These are phyloP conservation scores for Hydrophis major DNA, from an alignment of 2,797 vertebrate species.

Conservation along the genomic window DNA sequence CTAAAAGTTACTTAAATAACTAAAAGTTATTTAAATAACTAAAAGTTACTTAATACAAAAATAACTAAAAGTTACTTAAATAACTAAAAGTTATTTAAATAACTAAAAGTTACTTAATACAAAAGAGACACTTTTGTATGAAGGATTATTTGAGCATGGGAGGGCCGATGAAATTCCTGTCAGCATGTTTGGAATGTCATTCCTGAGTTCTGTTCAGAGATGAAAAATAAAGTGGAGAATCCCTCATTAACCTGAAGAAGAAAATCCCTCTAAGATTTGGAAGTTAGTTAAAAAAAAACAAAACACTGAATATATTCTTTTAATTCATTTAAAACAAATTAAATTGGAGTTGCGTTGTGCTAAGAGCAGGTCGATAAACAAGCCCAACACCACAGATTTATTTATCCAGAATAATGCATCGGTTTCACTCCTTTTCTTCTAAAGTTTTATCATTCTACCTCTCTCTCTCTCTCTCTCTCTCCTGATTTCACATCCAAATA, in stretches of 20 bases:
- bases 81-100: too few species aligned
- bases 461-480: background rate
- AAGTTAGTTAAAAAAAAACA: background rate
- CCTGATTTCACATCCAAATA: background rate
- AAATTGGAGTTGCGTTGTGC: background rate
- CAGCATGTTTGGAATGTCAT: background rate
- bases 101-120: background rate
- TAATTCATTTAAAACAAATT: background rate
- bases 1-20: too few species aligned
- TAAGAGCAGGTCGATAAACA: background rate
- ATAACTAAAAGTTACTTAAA: too few species aligned
- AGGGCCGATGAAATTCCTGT: background rate
- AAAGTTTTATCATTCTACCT: background rate
- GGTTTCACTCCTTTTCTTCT: background rate
- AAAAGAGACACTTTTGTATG: background rate
- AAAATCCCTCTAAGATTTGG: background rate
- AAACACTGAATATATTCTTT: background rate
- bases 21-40: background rate
- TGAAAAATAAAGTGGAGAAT: background rate
- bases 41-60: background rate
- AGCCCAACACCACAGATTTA: background rate
- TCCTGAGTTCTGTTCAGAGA: background rate
- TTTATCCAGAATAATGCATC: background rate
- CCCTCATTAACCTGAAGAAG: background rate
- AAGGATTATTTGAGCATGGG: background rate